Base-by-base conservation (phyloP, 1,140 invertebrate species). In the Drosophila lini region DNA sequence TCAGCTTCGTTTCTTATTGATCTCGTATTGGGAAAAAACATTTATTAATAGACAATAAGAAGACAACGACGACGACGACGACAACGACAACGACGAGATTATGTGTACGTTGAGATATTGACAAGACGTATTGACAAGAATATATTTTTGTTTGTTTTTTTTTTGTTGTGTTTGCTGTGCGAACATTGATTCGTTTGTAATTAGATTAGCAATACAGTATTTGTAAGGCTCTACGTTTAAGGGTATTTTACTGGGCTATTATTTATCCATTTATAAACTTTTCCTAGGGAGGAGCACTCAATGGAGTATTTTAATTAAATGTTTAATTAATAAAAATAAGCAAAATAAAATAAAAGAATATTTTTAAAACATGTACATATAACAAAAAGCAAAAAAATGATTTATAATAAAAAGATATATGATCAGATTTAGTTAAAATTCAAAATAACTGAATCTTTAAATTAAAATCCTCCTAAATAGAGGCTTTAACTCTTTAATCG, bases 101-200 rank as follows among this genome's bases (percentile, higher is more conserved):
- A 81, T 84, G 73, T 69, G 41, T 77, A 84, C 69, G 75, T 76
- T 84, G 77, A 80, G 59, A 83, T 89, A 74, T 88, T 78, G 78
- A 77, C 78, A 71, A 81, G 78, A 80, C 63, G 47, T 63, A 80
- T 80, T 73, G 78, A 83, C 80, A 82, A 76, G 67, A 77, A 67
- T 84, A 67, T 81, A 70, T 22, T 52, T 81, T 62, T 15, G 13
- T 15, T 25, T 15, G 4, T 11, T 11, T 22, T 56, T 47, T 5
- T 19, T 7, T 5, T 15, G 45, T 50, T 63, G 25, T 45, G 34
- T 61, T 57, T 58, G 45, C 48, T 59, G 58, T 41, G 69, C 16
- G 34, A 58, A 58, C 52, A 31, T 62, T 61, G 61, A 73, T 62
- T 62, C 50, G 59, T 82, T 58, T 65, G 16, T 38, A 58, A 70